Percentiles rank a stretch among this genome's conserved stretches.
phyloP scores from a whole-genome alignment of 2,888 invertebrate species.

The Hymenopus coronatus region DNA sequence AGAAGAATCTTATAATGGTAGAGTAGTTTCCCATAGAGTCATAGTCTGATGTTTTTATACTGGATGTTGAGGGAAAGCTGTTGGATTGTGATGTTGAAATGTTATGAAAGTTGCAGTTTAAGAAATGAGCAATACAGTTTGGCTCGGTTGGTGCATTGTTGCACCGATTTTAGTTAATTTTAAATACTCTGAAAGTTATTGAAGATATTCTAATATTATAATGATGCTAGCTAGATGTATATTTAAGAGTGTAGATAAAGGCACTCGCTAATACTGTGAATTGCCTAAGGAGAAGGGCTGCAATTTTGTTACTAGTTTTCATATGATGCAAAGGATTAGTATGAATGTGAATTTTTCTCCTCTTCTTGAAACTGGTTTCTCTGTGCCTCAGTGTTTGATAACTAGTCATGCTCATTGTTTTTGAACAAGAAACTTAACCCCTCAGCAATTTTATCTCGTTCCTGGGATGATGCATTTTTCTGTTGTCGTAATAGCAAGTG shows the following conservation, averaged over 20 bases:
- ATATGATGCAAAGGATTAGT: constrained; percentile 6
- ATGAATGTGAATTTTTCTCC: not conserved
- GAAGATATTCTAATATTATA: constrained; percentile 18
- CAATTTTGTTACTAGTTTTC: constrained; percentile 20
- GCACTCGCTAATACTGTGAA: constrained; percentile 13
- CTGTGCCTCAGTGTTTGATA: constrained; percentile 15
- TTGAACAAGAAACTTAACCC: not conserved
- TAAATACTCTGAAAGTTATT: constrained; percentile 15
- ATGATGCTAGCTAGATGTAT: constrained; percentile 17
- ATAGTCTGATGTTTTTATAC: constrained; percentile 25
- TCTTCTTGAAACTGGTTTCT: constrained; percentile 1
- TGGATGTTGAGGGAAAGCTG: constrained; percentile 18
- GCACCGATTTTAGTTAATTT: constrained; percentile 14
- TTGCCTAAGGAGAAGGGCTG: constrained; percentile 16
- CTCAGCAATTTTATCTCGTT: not conserved
- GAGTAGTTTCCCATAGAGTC: constrained; percentile 21
- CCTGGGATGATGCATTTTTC: not conserved
- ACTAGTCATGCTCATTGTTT: constrained; percentile 19
- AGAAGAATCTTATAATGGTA: constrained; percentile 3
- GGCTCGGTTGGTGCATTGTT: constrained; percentile 13
- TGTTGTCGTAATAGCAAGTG: not conserved
- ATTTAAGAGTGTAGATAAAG: constrained; percentile 14
- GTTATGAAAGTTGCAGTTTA: not conserved
- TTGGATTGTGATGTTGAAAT: constrained; percentile 6
- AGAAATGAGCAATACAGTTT: not conserved